Conservation (phyloP, 2,113 vertebrate genomes). For the Callopanchax toddi region DNA sequence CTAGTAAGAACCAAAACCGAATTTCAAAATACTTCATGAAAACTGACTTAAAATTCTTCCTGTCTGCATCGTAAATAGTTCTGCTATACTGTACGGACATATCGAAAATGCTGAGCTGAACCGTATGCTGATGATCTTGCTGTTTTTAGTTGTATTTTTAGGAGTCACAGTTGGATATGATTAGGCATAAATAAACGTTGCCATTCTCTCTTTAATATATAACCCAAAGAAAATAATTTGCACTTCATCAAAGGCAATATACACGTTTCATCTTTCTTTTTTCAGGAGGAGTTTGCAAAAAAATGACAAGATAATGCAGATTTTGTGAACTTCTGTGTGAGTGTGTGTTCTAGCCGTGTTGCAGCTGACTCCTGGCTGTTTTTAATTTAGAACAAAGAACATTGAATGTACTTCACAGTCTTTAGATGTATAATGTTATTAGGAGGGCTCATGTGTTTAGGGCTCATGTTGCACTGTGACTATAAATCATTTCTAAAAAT, state of each 20-base stretch:
- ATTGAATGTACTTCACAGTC: slow-evolving; percentile 55
- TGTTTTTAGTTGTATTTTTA: slow-evolving; percentile 33
- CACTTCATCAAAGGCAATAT: slow-evolving; percentile 48
- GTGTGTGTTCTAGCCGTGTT: slow-evolving; percentile 15
- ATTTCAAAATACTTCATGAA: slow-evolving; percentile 8
- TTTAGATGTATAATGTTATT: slow-evolving; percentile 38
- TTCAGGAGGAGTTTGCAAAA: slow-evolving; percentile 4
- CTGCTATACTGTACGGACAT: slow-evolving; percentile 47
- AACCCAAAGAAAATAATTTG: slow-evolving; percentile 75
- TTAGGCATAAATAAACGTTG: slow-evolving; percentile 33
- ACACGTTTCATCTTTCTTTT: slow-evolving; percentile 35
- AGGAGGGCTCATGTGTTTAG: slow-evolving; percentile 52
- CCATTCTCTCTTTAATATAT: slow-evolving; percentile 21
- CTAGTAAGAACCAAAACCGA: slow-evolving; percentile 6
- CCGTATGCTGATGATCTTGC: background rate
- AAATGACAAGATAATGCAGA: slow-evolving; percentile 10
- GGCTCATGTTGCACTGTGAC: slow-evolving; percentile 69
- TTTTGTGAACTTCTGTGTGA: slow-evolving; percentile 11
- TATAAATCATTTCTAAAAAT: slow-evolving; percentile 55
- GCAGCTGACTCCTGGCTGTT: slow-evolving; percentile 23
- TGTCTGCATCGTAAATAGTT: background rate
- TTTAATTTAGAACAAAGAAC: slow-evolving; percentile 13
- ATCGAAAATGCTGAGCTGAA: slow-evolving; percentile 37
- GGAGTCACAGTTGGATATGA: background rate
- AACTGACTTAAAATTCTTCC: slow-evolving; percentile 19